Conservation (phyloP, 2,797 vertebrate species). For the Selene dorsalis region DNA sequence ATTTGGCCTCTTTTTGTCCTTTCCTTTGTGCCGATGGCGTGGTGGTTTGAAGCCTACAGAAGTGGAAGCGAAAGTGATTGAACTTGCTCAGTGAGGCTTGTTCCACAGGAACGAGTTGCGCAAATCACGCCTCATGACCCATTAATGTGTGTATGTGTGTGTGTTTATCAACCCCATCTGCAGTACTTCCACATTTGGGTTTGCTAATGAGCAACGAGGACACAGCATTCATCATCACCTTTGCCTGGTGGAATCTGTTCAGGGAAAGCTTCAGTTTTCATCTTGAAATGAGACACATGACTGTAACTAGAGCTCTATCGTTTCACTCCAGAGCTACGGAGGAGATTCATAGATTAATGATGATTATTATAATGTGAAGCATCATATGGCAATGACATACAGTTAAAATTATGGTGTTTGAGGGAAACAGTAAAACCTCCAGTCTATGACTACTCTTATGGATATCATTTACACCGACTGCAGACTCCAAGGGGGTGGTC, state of each 20-base stretch:
- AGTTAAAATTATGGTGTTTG: neutral
- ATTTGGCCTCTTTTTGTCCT: slow-evolving; percentile 61
- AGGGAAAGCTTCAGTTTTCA: neutral
- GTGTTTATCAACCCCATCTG: slow-evolving; percentile 66
- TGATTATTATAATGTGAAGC: neutral
- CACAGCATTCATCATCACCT: slow-evolving; percentile 30
- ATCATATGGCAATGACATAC: neutral
- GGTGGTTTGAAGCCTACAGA: slow-evolving; percentile 76
- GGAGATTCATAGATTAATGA: neutral
- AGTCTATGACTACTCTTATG: slow-evolving; percentile 13
- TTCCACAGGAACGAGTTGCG: slow-evolving; percentile 67
- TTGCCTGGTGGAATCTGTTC: neutral
- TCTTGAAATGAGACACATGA: slow-evolving; percentile 8
- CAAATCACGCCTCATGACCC: slow-evolving; percentile 85
- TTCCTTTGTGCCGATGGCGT: slow-evolving; percentile 77
- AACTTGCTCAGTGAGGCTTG: slow-evolving; percentile 86
- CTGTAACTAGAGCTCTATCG: neutral
- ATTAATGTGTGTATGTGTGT: slow-evolving; percentile 65
- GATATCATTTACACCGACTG: slow-evolving; percentile 43
- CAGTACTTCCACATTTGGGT: slow-evolving; percentile 48
- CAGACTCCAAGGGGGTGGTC: slow-evolving; percentile 66
- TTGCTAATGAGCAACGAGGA: slow-evolving; percentile 65
- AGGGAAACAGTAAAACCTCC: slow-evolving; percentile 15
- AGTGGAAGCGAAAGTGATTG: slow-evolving; percentile 84
- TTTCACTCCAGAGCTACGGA: slow-evolving; percentile 11